A percentile compares a stretch with the other conserved stretches of the same genome.
Conservation (phyloP, 2,797 vertebrate species). For the Avahi laniger region DNA sequence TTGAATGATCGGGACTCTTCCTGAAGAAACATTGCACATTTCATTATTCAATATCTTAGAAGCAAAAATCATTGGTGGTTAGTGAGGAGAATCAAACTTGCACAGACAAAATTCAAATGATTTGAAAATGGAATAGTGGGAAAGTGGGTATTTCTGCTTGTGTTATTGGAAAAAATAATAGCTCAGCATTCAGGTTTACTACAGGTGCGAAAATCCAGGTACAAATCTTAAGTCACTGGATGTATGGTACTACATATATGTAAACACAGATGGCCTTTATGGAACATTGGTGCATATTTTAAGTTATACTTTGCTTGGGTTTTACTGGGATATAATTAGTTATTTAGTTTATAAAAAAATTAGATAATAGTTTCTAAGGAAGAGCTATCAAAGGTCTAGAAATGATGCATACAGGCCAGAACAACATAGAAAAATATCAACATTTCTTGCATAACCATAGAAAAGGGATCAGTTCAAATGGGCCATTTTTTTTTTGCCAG, state of each 20-base stretch:
- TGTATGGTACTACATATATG: not conserved
- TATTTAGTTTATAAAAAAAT: not conserved
- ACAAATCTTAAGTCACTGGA: not conserved
- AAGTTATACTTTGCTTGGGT: not conserved
- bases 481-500: not conserved
- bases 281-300: not conserved
- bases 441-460: slow-evolving; percentile 29
- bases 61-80: not conserved
- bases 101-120: not conserved
- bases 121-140: not conserved
- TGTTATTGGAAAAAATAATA: not conserved
- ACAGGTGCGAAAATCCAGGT: not conserved
- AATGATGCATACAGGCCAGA: not conserved
- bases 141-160: not conserved
- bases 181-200: not conserved
- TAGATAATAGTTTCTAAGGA: not conserved
- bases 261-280: not conserved
- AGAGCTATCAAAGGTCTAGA: slow-evolving; percentile 11
- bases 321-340: slow-evolving; percentile 4
- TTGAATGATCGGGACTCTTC: fast-evolving
- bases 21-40: not conserved
- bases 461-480: slow-evolving; percentile 7
- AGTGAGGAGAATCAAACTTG: not conserved
- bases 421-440: slow-evolving; percentile 4
- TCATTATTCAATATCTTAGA: not conserved